phyloP scores from a whole-genome alignment of 2,797 vertebrate species.

The Podargus strigoides region DNA sequence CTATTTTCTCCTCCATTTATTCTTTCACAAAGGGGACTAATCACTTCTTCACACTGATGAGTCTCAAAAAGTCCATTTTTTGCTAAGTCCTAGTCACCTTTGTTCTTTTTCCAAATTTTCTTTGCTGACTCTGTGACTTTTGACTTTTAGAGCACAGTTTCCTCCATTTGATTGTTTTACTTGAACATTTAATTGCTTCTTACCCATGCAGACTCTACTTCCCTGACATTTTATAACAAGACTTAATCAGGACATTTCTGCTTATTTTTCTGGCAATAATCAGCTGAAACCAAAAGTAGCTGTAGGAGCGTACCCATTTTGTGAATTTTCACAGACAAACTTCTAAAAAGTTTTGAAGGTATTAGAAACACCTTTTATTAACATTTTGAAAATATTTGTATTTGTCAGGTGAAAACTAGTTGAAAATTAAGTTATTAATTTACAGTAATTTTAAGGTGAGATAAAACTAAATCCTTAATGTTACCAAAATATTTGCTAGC shows the following conservation, averaged over 20 bases:
- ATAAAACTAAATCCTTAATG: neutral
- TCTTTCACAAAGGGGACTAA: neutral
- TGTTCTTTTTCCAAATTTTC: neutral
- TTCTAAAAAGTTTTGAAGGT: neutral
- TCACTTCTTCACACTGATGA: neutral
- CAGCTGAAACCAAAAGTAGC: neutral
- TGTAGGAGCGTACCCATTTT: neutral
- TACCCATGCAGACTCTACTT: neutral
- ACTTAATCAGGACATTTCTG: neutral
- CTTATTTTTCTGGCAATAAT: neutral
- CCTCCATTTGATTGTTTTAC: neutral
- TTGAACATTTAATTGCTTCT: constrained; percentile 34
- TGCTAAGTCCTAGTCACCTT: neutral
- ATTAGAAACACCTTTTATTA: neutral
- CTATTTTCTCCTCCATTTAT: neutral
- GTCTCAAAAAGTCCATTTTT: neutral
- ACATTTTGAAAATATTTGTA: neutral
- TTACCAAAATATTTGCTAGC: neutral
- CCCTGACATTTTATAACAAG: constrained; percentile 15
- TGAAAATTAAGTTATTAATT: neutral
- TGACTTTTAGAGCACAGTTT: neutral
- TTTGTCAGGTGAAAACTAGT: neutral
- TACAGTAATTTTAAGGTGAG: neutral
- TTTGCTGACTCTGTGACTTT: neutral
- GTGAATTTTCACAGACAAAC: neutral